Base-by-base conservation (phyloP, 2,888 invertebrate genomes). In the Diaperis boleti region DNA sequence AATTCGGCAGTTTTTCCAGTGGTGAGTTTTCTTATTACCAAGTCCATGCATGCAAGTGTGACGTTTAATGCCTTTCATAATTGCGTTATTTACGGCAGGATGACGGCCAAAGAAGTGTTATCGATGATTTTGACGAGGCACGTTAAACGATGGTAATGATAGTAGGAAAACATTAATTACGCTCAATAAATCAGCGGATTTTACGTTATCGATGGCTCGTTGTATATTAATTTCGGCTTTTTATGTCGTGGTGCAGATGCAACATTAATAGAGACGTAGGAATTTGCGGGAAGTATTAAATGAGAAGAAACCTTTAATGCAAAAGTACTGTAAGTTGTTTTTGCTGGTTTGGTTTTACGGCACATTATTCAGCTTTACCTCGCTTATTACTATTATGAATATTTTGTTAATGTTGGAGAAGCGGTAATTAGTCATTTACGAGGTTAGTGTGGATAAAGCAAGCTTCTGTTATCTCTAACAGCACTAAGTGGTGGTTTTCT, bases 81-180 rank as follows among this genome's bases (percentile, higher is more conserved):
- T 33, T 49, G 42, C 29, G 22, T 54, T 54, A 50, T 50, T 50
- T 37, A 50, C 26, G 54, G 22, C 8, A 26, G 15, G 49, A 15
- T 18, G 47, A 47, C 31, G 31, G 14, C 22, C 8, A 11, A 29
- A 44, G 22, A 47, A 47, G 47, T 31, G 47, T 29, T 14, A 47
- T 47, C 47, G 17, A 10, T 18, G 31, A 47, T 29, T 47, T 47
- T 29, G 13, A 31, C 14, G 31, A 47, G 33, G 33, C 50, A 50
- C n/a, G 18, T 20, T 45, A 45, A 54, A 47, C 37, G 64, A 55
- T 60, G 55, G 45, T 64, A 64, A 64, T 60, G 52, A 64, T 49
- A 54, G 52, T 49, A 39, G 39, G 47, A 26, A 64, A 64, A 49
- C 59, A 13, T 35, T 50, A 64, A 64, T 64, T 64, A 64, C 39